Base-by-base conservation (phyloP, 2,113 vertebrate genomes). In the Vidua chalybeata region DNA sequence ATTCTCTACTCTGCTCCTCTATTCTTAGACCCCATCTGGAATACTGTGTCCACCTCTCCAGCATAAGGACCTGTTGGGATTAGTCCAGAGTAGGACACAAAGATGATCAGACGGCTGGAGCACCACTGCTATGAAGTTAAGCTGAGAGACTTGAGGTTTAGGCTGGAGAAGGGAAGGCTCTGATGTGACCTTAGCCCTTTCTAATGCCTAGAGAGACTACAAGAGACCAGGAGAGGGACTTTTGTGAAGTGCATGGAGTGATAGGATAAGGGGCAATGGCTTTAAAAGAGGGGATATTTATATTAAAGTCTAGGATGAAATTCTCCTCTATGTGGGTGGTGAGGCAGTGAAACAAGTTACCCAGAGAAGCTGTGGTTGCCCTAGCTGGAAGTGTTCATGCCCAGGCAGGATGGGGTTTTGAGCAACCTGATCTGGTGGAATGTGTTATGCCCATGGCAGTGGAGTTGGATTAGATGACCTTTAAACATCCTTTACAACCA, bases 11-110 rank as follows among this genome's bases (percentile, higher is more conserved):
- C 24, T 2, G 1, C 28, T 81, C 3, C 18, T 33, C 37, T 33
- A 1, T 26, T 68, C 2, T 56, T 31, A 26, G 14, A 80, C 1
- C 2, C 3, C 14, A 9, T 3, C 19, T 62, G 14, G 4, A 72
- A 18, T 15, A 3, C 11, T 51, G 10, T 0, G 0, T 43, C 18
- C 10, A 16, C 8, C 1, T 63, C 59, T 51, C 5, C 24, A 30
- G 35, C 3, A 5, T 11, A 58, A 58, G 10, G 15, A 30, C 11
- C 11, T 49, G 15, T 14, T 62, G 3, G 9, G 80, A 20, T 1
- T 1, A 13, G 14, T 16, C 20, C 39, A 68, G 59, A 77, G 33
- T 6, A 81, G 11, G 16, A 5, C 22, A 13, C 1, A 1, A 9
- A 39, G 3, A 9, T 55, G 6, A 2, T 33, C 2, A 2, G 24